These are phyloP conservation scores for Drepana falcataria DNA, from an alignment of 2,888 invertebrate species.

Conservation along the genomic window DNA sequence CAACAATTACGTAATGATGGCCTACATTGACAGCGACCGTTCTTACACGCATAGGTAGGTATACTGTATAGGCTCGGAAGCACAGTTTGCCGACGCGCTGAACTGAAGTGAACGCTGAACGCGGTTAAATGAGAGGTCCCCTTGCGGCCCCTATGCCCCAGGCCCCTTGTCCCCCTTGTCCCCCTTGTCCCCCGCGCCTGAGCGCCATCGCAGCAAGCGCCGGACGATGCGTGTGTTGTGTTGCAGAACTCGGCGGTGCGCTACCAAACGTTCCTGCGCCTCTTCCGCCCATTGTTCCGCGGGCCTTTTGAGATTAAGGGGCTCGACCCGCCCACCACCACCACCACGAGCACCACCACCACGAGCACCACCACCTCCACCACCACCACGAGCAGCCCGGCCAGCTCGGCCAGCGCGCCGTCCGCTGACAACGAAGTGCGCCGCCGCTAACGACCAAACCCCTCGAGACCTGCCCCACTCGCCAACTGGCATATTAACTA, in stretches of 20 bases:
- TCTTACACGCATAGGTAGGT: no score
- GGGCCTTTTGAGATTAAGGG: conserved; percentile 87
- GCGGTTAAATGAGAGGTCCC: no score
- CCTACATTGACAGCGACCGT: no score
- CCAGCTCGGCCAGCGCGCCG: conserved; percentile 24
- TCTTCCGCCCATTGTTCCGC: conserved; percentile 86
- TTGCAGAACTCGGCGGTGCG: conserved; percentile 88
- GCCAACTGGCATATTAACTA: not conserved
- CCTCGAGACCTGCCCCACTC: not conserved
- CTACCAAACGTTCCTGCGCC: conserved; percentile 83
- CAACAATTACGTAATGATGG: no score
- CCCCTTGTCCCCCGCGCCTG: no score
- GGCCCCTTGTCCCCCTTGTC: no score
- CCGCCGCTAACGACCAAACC: conserved; percentile 29
- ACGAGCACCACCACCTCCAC: conserved; percentile 70
- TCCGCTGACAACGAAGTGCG: conserved; percentile 44
- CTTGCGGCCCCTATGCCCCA: no score
- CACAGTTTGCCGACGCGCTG: no score
- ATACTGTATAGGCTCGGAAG: no score
- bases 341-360: conserved; percentile 73
- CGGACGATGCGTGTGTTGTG: not conserved
- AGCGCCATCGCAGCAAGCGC: not conserved
- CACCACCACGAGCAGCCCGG: conserved; percentile 55
- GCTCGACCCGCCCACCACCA: conserved; percentile 79
- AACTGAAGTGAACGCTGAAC: no score